Evolutionary conservation across 64 coral and sea anemone genomes (phyloP), one percentile per base, ranked within the genome.

Genomic region (Platygyra sinensis): DNA sequence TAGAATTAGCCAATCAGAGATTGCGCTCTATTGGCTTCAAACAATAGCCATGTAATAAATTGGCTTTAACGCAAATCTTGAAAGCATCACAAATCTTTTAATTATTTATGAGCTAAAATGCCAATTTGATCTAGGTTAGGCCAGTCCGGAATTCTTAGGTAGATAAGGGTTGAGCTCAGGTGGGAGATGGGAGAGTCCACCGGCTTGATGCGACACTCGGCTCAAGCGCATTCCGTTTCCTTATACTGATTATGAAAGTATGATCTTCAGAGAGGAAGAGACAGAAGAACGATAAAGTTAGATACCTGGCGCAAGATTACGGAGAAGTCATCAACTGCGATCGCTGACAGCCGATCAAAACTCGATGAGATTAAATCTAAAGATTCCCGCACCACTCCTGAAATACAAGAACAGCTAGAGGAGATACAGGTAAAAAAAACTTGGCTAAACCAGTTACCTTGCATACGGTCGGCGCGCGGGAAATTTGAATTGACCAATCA

Each of bases 391-490:
- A 42, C 81, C 60, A 57, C 59, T 22, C 42, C n/a, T 61, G 90
- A 92, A 49, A 80, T 92, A 60, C 82, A 59, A 29, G 63, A 86
- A 52, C 73, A 87, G 74, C 42, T 78, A 22, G 83, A 36, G 5
- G 52, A 77, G 69, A 24, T 73, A 52, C 30, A 92, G 83, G 90
- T 92, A 10, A 69, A 69, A 69, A 29, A 16, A 57, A n/a, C n/a
- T 0, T 57, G 54, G 54, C 15, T 46, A 46, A 46, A 46, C 9
- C 52, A 55, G 8, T 55, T n/a, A n/a, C n/a, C n/a, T n/a, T n/a
- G n/a, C n/a, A n/a, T n/a, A n/a, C n/a, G n/a, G n/a, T n/a, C n/a
- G n/a, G n/a, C n/a, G n/a, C n/a, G n/a, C n/a, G n/a, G n/a, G n/a
- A n/a, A n/a, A n/a, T n/a, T n/a, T n/a, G n/a, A n/a, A n/a, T n/a